Conservation (phyloP, 2,797 vertebrate genomes). For the Dicrostonyx torquatus region DNA sequence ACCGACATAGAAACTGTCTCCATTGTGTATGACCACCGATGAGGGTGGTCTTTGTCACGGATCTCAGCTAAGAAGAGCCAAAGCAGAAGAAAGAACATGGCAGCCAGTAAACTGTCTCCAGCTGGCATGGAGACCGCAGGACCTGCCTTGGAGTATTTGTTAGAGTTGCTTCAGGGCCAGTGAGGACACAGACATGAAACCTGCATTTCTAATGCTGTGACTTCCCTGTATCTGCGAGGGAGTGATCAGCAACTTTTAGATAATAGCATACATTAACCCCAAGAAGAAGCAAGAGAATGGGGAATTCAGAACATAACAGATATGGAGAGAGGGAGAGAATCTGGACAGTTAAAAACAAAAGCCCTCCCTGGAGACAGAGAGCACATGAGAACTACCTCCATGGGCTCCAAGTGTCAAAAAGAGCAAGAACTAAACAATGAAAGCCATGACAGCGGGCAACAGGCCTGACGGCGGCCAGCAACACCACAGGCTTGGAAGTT, state of each 20-base stretch:
- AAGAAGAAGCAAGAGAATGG: background rate
- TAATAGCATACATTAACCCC: background rate
- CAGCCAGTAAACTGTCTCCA: background rate
- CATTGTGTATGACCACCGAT: background rate
- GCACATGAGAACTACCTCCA: background rate
- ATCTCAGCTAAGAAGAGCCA: background rate
- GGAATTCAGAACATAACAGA: background rate
- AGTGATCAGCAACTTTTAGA: background rate
- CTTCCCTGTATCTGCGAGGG: background rate
- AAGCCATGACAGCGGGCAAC: background rate
- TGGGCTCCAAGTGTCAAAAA: background rate
- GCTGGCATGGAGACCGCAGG: background rate
- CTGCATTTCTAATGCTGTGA: background rate
- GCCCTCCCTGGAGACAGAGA: background rate
- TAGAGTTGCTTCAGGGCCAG: background rate
- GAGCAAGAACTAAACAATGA: background rate
- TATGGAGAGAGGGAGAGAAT: background rate
- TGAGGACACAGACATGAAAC: background rate
- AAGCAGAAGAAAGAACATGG: background rate
- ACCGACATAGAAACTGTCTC: background rate
- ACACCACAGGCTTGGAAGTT: constrained; percentile 25
- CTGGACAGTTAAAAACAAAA: background rate
- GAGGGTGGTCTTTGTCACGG: background rate
- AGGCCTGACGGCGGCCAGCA: background rate
- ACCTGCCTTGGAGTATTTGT: background rate